Percentiles rank a stretch among this genome's conserved stretches.
Conservation (phyloP, 2,113 vertebrate species). For the Halcyon senegalensis region DNA sequence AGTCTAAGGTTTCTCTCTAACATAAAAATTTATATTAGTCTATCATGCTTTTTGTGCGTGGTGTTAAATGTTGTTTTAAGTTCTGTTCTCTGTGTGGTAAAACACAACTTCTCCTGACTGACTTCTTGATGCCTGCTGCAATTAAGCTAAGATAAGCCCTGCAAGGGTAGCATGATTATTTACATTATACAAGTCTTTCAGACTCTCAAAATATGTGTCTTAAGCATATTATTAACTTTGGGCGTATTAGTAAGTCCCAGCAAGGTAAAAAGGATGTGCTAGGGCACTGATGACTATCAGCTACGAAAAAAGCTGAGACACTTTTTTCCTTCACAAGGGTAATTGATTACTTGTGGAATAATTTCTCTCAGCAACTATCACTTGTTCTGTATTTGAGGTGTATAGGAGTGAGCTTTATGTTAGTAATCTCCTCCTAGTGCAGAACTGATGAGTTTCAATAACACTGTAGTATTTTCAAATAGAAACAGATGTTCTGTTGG, state of each 20-base stretch:
- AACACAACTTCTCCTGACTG: not conserved
- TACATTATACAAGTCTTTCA: not conserved
- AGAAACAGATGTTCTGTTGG: conserved; percentile 14
- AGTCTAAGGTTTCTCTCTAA: not conserved
- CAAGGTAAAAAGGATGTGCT: conserved; percentile 1
- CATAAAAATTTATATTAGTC: not conserved
- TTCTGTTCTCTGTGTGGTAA: not conserved
- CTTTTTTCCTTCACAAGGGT: conserved; percentile 8
- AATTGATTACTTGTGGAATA: conserved; percentile 40
- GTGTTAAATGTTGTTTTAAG: not conserved
- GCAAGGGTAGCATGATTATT: not conserved
- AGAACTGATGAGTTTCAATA: conserved; percentile 35
- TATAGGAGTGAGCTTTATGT: not conserved
- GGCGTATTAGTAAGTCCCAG: not conserved
- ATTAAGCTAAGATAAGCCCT: not conserved
- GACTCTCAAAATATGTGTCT: not conserved
- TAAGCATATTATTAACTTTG: not conserved
- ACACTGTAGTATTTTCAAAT: not conserved
- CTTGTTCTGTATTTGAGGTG: conserved; percentile 26
- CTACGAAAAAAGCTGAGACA: not conserved
- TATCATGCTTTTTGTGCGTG: not conserved
- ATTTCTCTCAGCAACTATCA: conserved; percentile 19
- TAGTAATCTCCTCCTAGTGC: conserved; percentile 27
- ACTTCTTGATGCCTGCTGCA: not conserved
- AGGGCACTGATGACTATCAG: conserved; percentile 18